Percentiles rank a stretch among this genome's conserved stretches.
These are phyloP conservation scores for Ormyrus rosae DNA, from an alignment of 2,888 invertebrate species.

Conservation along the genomic window DNA sequence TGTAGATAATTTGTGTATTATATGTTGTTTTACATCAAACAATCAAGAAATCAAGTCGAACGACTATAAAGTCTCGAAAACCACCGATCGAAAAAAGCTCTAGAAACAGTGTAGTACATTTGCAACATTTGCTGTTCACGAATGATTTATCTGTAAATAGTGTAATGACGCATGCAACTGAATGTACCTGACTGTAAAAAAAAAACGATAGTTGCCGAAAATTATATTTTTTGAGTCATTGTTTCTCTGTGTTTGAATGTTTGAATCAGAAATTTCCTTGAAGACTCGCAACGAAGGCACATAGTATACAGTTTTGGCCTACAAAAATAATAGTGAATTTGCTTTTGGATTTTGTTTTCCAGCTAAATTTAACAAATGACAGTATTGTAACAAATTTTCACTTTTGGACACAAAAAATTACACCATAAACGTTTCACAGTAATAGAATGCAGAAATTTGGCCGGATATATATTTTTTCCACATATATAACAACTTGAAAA, in stretches of 20 bases:
- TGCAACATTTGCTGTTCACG: conserved; percentile 35
- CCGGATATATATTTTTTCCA: conserved; percentile 23
- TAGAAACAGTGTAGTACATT: conserved; percentile 46
- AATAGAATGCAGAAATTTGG: conserved; percentile 35
- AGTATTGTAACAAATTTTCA: conserved; percentile 48
- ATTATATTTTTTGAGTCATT: conserved; percentile 27
- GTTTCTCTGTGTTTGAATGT: conserved; percentile 33
- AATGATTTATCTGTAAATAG: conserved; percentile 54
- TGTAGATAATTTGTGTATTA: conserved; percentile 29
- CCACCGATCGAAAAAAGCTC: conserved; percentile 15
- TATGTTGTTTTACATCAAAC: conserved; percentile 17
- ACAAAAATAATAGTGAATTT: conserved; percentile 42
- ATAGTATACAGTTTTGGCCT: conserved; percentile 32
- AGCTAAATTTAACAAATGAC: conserved; percentile 36
- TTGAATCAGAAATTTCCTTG: conserved; percentile 27
- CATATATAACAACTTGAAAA: conserved; percentile 12
- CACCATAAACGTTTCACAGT: conserved; percentile 42
- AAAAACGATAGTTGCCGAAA: conserved; percentile 40
- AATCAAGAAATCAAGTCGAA: conserved; percentile 8
- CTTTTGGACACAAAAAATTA: conserved; percentile 44
- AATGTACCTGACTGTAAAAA: conserved; percentile 46
- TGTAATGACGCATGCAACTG: conserved; percentile 36
- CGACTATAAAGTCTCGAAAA: conserved; percentile 1
- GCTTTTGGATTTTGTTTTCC: conserved; percentile 19
- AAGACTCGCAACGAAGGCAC: conserved; percentile 52